Evolutionary conservation across 2,797 vertebrate species (phyloP).

Genomic region (Squalus acanthias): DNA sequence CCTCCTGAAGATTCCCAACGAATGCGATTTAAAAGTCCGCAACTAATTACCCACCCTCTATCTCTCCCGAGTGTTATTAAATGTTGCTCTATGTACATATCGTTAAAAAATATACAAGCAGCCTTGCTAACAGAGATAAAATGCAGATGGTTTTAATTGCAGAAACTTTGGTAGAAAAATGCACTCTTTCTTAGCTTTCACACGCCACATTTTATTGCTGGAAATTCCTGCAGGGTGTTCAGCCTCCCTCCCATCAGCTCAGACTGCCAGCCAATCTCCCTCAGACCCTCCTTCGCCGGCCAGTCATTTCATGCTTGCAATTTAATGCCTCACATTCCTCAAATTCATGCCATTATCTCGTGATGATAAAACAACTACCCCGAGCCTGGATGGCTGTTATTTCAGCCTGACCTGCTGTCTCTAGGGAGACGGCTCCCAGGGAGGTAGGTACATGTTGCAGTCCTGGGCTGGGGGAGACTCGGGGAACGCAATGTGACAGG

Average conservation of each 20-base stretch:
- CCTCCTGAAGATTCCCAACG: neutral
- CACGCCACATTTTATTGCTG: neutral
- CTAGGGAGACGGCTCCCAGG: slow-evolving; percentile 41
- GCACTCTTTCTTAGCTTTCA: too few relatives aligned
- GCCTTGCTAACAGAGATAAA: neutral
- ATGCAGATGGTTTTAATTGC: neutral
- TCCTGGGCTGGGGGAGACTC: neutral
- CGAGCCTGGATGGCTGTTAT: slow-evolving; percentile 21
- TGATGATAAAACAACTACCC: slow-evolving; percentile 22
- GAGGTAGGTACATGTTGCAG: slow-evolving; percentile 37
- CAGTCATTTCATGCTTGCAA: slow-evolving; percentile 16
- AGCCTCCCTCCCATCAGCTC: neutral
- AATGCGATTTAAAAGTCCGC: neutral
- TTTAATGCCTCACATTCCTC: slow-evolving; percentile 30
- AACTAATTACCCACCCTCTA: neutral
- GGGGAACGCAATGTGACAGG: slow-evolving; percentile 24
- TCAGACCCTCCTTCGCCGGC: too few relatives aligned
- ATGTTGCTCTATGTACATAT: neutral
- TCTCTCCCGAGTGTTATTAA: neutral
- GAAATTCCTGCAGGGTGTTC: neutral
- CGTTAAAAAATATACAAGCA: neutral
- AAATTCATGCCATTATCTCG: slow-evolving; percentile 30
- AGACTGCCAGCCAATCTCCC: neutral
- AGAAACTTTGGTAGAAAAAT: neutral
- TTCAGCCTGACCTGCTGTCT: slow-evolving; percentile 42